phyloP scores from a whole-genome alignment of 2,888 invertebrate species.

The Thecocarcelia acutangulata region DNA sequence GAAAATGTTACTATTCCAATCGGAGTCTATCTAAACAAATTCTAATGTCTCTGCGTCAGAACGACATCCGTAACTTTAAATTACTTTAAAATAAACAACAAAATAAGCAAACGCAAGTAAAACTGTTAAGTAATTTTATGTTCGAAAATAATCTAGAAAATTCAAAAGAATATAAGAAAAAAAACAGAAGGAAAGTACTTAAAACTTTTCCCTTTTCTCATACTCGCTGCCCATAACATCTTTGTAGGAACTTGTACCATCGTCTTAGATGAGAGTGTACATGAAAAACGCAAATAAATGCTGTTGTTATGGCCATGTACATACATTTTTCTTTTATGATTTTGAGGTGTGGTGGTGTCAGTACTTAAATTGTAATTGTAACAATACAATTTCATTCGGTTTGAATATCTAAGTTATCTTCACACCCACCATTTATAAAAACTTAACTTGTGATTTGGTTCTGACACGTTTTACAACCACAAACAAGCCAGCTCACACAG shows the following conservation, averaged over 20 bases:
- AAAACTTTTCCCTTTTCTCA: slow-evolving; percentile 38
- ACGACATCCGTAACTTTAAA: slow-evolving; percentile 1
- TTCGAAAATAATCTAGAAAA: slow-evolving; percentile 49
- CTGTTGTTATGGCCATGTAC: no score
- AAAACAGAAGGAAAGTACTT: slow-evolving; percentile 39
- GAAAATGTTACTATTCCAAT: neutral
- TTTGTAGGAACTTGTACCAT: slow-evolving; percentile 31
- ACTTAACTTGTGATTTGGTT: slow-evolving; percentile 10
- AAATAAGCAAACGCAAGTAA: slow-evolving; percentile 30
- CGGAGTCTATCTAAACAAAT: slow-evolving; percentile 1
- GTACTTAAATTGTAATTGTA: slow-evolving; percentile 2
- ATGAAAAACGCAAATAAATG: no score
- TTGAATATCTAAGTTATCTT: neutral
- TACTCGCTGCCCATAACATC: neutral
- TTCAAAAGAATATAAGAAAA: slow-evolving; percentile 9
- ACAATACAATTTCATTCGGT: neutral
- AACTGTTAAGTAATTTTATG: slow-evolving; percentile 58
- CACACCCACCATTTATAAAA: neutral
- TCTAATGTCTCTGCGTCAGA: neutral
- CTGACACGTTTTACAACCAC: neutral
- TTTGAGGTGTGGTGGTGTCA: no score
- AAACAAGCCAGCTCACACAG: no score
- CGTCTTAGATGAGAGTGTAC: slow-evolving; percentile 9
- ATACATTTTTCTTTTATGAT: no score
- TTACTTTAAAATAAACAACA: slow-evolving; percentile 9